Evolutionary conservation across 2,797 vertebrate genomes (phyloP).

Genomic region (Rhinogobio ventralis): DNA sequence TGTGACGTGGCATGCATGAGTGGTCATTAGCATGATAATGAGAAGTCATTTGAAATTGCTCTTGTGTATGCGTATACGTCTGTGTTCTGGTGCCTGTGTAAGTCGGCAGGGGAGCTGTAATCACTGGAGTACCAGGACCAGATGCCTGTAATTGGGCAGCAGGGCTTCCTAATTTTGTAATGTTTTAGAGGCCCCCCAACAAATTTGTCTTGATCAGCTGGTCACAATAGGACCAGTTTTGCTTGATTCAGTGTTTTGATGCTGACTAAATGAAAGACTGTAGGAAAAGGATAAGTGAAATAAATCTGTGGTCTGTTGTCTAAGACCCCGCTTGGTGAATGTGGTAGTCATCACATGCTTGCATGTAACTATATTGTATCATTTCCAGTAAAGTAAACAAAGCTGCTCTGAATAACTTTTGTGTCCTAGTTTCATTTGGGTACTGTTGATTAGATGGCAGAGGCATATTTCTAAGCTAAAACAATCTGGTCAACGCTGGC

Average conservation of each 20-base stretch:
- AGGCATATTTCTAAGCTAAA: not conserved
- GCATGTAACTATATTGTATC: slow-evolving; percentile 12
- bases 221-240: slow-evolving; percentile 9
- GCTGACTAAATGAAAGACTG: slow-evolving; percentile 8
- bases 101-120: slow-evolving; percentile 30
- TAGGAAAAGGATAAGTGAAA: slow-evolving; percentile 4
- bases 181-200: slow-evolving; percentile 14
- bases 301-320: not conserved
- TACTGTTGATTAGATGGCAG: not conserved
- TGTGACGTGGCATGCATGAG: slow-evolving; percentile 34
- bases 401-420: not conserved
- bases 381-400: slow-evolving; percentile 2
- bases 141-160: slow-evolving; percentile 9
- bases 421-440: not conserved
- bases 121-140: slow-evolving; percentile 32
- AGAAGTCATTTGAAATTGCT: slow-evolving; percentile 31
- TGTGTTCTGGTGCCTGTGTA: slow-evolving; percentile 11
- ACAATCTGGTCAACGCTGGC: not conserved
- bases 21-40: slow-evolving; percentile 43
- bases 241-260: slow-evolving; percentile 21
- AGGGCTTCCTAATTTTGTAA: slow-evolving; percentile 35
- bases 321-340: not conserved
- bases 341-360: slow-evolving; percentile 25
- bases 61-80: slow-evolving; percentile 13
- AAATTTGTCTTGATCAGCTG: slow-evolving; percentile 19